Evolutionary conservation across 2,113 vertebrate genomes (phyloP).

Genomic region (Struthio camelus): DNA sequence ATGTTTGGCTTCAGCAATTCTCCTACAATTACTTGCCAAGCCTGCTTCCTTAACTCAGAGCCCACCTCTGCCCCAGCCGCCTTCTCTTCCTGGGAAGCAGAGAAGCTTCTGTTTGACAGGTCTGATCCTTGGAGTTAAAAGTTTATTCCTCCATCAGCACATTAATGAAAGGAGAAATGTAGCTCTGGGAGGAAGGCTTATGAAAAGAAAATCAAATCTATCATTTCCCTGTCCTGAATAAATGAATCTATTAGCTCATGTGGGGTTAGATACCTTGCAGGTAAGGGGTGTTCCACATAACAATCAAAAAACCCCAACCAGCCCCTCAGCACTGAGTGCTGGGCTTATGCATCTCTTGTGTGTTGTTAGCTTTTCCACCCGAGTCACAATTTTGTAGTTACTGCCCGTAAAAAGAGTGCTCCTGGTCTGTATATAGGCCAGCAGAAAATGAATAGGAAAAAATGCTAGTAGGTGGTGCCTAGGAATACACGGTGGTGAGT

Average conservation of each 20-base stretch:
- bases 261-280: background rate
- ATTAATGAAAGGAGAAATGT: conserved; percentile 33
- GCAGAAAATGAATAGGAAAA: background rate
- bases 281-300: background rate
- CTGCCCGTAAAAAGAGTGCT: background rate
- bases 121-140: conserved; percentile 28
- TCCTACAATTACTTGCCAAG: background rate
- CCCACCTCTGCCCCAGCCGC: background rate
- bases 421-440: accelerated
- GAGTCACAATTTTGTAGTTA: background rate
- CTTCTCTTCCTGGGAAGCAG: background rate
- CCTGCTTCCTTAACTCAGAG: background rate
- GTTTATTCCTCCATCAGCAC: conserved; percentile 52
- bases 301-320: background rate
- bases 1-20: background rate
- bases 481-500: background rate
- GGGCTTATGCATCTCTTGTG: background rate
- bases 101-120: conserved; percentile 24
- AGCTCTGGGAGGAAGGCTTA: conserved; percentile 39
- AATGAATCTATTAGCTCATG: background rate
- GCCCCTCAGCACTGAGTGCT: background rate
- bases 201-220: conserved; percentile 12
- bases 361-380: background rate
- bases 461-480: conserved; percentile 40
- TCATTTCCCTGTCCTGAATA: conserved; percentile 34